phyloP scores from a whole-genome alignment of 2,888 invertebrate species.

The Callimorpha dominula region DNA sequence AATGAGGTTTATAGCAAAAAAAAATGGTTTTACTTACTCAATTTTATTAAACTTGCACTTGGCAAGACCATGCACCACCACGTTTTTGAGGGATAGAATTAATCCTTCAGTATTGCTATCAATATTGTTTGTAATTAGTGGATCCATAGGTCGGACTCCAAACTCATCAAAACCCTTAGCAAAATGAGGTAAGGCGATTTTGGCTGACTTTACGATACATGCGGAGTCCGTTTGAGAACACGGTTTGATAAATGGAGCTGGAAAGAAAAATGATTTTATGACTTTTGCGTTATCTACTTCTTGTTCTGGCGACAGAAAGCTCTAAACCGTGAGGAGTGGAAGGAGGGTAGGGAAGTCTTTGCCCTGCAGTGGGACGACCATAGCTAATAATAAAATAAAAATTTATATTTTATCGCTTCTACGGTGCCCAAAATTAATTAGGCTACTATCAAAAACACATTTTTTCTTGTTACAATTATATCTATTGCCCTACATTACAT shows the following conservation, averaged over 20 bases:
- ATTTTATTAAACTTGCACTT: constrained; percentile 51
- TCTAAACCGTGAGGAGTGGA: too few species aligned
- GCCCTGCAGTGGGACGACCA: too few species aligned
- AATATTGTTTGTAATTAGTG: constrained; percentile 46
- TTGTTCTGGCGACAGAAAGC: too few species aligned
- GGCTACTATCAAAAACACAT: too few species aligned
- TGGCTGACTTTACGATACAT: constrained; percentile 47
- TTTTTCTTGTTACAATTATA: not conserved
- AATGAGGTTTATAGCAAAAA: too few species aligned
- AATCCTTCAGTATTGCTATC: constrained; percentile 46
- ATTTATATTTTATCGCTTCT: not conserved
- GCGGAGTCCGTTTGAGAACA: constrained; percentile 50
- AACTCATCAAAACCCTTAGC: constrained; percentile 48
- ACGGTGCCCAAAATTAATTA: not conserved
- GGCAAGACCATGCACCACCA: constrained; percentile 40
- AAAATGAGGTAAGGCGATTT: constrained; percentile 43
- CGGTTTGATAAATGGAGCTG: constrained; percentile 57
- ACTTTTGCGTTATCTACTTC: not conserved
- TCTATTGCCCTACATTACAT: not conserved
- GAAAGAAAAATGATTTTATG: not conserved
- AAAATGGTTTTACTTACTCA: constrained; percentile 52
- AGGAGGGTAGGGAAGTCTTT: too few species aligned
- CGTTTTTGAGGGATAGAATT: constrained; percentile 48
- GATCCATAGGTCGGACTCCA: constrained; percentile 48
- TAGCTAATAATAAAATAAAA: too few species aligned